Evolutionary conservation across 2,888 invertebrate species (phyloP).

Genomic region (Colletes collaris): DNA sequence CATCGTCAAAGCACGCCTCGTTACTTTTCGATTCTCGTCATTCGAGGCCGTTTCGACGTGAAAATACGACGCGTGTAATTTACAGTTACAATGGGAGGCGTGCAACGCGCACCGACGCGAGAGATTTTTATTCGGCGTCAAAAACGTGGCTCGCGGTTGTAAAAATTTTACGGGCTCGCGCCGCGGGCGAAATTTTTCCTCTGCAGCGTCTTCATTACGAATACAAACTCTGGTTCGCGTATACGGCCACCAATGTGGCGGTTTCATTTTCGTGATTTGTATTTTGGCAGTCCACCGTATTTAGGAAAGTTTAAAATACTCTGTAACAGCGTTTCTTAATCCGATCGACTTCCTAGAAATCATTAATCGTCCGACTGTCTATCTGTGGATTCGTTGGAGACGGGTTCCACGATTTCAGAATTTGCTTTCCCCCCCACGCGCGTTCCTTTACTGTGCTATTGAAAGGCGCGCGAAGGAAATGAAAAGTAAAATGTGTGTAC

Average conservation of each 20-base stretch:
- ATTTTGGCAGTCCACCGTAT: slow-evolving; percentile 26
- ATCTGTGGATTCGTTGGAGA: too few species aligned
- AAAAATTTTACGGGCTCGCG: slow-evolving; percentile 32
- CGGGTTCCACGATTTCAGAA: too few species aligned
- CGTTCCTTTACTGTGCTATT: background rate
- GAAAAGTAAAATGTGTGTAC: background rate
- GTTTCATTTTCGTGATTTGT: slow-evolving; percentile 38
- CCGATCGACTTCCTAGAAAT: too few species aligned
- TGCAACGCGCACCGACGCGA: too few species aligned
- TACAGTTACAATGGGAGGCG: slow-evolving; percentile 27
- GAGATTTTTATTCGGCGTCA: slow-evolving; percentile 3
- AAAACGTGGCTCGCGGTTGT: slow-evolving; percentile 6
- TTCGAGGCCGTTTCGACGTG: slow-evolving; percentile 14
- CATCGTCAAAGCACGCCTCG: slow-evolving; percentile 25
- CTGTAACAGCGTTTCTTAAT: too few species aligned
- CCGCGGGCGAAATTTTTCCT: background rate
- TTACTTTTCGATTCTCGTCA: slow-evolving; percentile 1
- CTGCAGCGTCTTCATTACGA: slow-evolving; percentile 32
- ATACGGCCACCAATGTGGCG: slow-evolving; percentile 24
- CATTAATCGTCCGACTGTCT: too few species aligned
- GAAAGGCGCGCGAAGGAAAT: background rate
- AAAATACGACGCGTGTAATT: slow-evolving; percentile 25
- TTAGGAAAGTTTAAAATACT: too few species aligned
- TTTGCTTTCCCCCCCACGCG: too few species aligned
- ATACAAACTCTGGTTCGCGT: slow-evolving; percentile 21